Percentiles rank a stretch among this genome's conserved stretches.
These are phyloP conservation scores for Sparus aurata DNA, from an alignment of 2,797 vertebrate genomes.

Conservation along the genomic window DNA sequence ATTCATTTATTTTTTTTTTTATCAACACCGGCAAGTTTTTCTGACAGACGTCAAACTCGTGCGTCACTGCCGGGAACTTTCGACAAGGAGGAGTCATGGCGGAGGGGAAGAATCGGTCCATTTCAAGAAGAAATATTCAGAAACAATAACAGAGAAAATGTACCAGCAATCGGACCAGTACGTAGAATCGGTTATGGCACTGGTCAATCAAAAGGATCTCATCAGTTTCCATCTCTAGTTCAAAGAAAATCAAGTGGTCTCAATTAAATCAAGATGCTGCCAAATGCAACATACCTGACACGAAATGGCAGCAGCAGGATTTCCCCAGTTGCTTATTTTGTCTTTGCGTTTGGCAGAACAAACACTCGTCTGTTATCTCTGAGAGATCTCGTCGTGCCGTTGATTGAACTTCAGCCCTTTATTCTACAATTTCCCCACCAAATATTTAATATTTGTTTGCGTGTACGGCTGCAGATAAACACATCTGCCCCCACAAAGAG, in stretches of 20 bases:
- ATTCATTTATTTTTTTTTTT: too few relatives aligned
- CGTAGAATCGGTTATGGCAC: too few relatives aligned
- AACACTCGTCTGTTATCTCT: not conserved
- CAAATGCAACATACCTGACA: not conserved
- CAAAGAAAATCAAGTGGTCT: not conserved
- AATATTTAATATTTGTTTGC: slow-evolving; percentile 28
- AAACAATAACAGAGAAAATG: too few relatives aligned
- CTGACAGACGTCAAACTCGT: too few relatives aligned
- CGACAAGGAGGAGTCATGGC: too few relatives aligned
- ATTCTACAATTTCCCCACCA: not conserved
- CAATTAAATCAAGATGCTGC: not conserved
- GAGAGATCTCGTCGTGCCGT: not conserved
- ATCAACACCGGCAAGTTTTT: too few relatives aligned
- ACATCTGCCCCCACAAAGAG: slow-evolving; percentile 57
- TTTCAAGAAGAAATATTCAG: too few relatives aligned
- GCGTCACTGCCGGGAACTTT: too few relatives aligned
- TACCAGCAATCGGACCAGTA: too few relatives aligned
- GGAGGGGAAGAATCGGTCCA: too few relatives aligned
- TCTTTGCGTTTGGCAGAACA: not conserved
- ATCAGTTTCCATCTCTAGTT: too few relatives aligned
- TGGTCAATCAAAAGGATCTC: too few relatives aligned
- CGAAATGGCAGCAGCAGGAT: not conserved
- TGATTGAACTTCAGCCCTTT: not conserved
- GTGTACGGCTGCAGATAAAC: slow-evolving; percentile 34
- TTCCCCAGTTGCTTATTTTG: not conserved